Evolutionary conservation across 2,113 vertebrate species (phyloP).

Genomic region (Mastomys coucha): DNA sequence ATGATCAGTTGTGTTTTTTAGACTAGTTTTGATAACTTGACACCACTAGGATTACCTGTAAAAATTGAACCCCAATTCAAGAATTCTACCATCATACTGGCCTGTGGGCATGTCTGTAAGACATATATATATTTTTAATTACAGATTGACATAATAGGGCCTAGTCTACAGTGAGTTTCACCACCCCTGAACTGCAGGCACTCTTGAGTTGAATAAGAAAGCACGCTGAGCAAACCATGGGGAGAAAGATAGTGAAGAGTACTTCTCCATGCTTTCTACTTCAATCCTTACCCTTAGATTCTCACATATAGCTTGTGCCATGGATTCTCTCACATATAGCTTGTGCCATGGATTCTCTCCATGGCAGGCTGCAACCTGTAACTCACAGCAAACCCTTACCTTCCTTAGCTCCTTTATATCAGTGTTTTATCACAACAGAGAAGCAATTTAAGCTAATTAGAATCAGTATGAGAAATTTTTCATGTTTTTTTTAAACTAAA

Average conservation of each 20-base stretch:
- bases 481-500: neutral
- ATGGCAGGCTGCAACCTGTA: neutral
- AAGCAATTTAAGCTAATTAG: neutral
- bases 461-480: conserved; percentile 26
- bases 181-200: neutral
- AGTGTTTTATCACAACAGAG: neutral
- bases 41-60: neutral
- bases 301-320: neutral
- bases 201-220: neutral
- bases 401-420: neutral
- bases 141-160: neutral
- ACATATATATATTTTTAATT: neutral
- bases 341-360: neutral
- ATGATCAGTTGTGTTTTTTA: neutral
- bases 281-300: neutral
- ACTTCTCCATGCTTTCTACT: neutral
- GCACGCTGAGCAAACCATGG: neutral
- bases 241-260: neutral
- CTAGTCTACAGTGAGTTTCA: neutral
- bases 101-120: neutral
- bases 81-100: neutral
- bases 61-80: neutral
- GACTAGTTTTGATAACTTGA: neutral
- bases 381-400: neutral
- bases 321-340: neutral